phyloP scores from a whole-genome alignment of 2,797 vertebrate genomes.

The Botia kubotai region DNA sequence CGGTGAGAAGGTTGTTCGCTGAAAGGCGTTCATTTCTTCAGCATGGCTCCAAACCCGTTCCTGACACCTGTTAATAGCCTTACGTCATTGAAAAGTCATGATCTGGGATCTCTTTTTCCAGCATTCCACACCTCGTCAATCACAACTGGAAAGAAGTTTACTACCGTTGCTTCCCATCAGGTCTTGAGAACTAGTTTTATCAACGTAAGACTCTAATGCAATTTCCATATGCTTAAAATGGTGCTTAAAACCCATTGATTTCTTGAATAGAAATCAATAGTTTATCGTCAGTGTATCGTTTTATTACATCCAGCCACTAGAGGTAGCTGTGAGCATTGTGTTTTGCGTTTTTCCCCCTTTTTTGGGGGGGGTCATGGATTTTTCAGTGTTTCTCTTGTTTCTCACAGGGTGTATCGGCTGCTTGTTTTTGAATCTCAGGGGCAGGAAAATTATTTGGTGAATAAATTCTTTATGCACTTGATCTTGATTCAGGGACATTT shows the following conservation, averaged over 20 bases:
- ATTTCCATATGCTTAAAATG: neutral
- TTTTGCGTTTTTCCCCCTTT: slow-evolving; percentile 47
- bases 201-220: neutral
- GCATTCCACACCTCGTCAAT: slow-evolving; percentile 73
- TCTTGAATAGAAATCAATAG: neutral
- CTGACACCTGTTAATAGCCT: slow-evolving; percentile 76
- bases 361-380: neutral
- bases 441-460: slow-evolving; percentile 54
- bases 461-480: slow-evolving; percentile 55
- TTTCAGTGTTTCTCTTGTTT: slow-evolving; percentile 33
- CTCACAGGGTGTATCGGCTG: slow-evolving; percentile 23
- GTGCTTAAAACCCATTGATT: slow-evolving; percentile 3
- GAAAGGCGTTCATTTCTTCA: slow-evolving; percentile 44
- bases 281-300: slow-evolving; percentile 25
- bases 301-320: slow-evolving; percentile 70
- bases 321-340: slow-evolving; percentile 70
- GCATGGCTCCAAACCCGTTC: slow-evolving; percentile 44
- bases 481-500: slow-evolving; percentile 54
- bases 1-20: slow-evolving; percentile 24
- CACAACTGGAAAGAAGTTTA: slow-evolving; percentile 62
- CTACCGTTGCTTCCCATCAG: neutral
- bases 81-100: slow-evolving; percentile 63
- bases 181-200: neutral
- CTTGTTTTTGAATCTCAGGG: slow-evolving; percentile 45
- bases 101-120: slow-evolving; percentile 66